Percentiles rank a stretch among this genome's conserved stretches.
Evolutionary conservation across 2,797 vertebrate genomes (phyloP).

Genomic region (Harpagifer antarcticus): DNA sequence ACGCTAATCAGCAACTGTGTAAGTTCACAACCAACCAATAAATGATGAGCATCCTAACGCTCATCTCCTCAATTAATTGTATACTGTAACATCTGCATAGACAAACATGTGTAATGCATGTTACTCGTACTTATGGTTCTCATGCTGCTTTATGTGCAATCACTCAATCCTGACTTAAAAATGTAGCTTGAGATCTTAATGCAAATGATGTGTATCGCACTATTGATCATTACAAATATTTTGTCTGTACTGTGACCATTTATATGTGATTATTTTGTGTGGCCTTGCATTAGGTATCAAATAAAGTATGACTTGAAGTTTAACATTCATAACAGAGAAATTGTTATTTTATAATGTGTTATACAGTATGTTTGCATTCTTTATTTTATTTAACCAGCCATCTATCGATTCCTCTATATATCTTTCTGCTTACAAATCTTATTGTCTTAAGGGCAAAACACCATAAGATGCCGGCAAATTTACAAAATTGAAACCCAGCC

Average conservation of each 20-base stretch:
- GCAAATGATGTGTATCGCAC: not conserved
- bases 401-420: no score
- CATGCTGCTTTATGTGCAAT: slow-evolving; percentile 26
- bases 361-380: no score
- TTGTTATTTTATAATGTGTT: not conserved
- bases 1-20: slow-evolving; percentile 20
- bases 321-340: not conserved
- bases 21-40: not conserved
- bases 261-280: slow-evolving; percentile 27
- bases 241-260: slow-evolving; percentile 20
- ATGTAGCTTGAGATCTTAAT: slow-evolving; percentile 7
- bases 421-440: no score
- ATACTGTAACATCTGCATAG: slow-evolving; percentile 26
- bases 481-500: no score
- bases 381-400: no score
- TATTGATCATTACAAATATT: slow-evolving; percentile 6
- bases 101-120: slow-evolving; percentile 11
- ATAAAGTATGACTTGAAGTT: slow-evolving; percentile 42
- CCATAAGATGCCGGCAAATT: no score
- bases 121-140: not conserved
- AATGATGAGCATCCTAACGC: not conserved
- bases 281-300: slow-evolving; percentile 24
- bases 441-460: no score
- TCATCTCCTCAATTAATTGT: not conserved
- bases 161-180: slow-evolving; percentile 6